These are phyloP conservation scores for Acanthurus tractus DNA, from an alignment of 2,797 vertebrate species.

Conservation along the genomic window DNA sequence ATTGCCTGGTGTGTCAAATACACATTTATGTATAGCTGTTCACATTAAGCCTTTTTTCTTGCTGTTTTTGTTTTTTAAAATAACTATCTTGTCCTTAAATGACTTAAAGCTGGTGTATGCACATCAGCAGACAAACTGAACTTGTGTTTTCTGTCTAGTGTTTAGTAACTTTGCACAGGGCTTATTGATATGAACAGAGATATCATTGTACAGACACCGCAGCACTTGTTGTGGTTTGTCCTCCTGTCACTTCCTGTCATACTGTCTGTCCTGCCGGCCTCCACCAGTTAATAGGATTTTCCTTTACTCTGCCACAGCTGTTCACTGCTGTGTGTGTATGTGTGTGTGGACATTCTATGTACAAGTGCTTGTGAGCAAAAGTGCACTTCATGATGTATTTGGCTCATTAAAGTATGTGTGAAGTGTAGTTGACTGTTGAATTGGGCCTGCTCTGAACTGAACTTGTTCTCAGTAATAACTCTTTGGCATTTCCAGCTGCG, in stretches of 20 bases:
- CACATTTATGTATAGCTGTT: not conserved
- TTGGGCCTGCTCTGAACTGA: constrained; percentile 44
- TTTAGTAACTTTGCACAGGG: not conserved
- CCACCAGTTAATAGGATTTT: constrained; percentile 35
- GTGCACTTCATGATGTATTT: not conserved
- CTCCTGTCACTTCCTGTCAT: constrained; percentile 50
- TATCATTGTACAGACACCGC: constrained; percentile 51
- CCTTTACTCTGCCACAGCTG: constrained; percentile 65
- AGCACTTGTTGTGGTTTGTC: constrained; percentile 65
- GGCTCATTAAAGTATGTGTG: constrained; percentile 2
- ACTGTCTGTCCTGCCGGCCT: constrained; percentile 40
- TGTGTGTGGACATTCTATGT: not conserved
- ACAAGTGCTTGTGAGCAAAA: constrained; percentile 24
- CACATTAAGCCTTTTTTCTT: not conserved
- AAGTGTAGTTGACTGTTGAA: constrained; percentile 46
- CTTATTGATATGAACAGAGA: constrained; percentile 44
- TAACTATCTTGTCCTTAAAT: not conserved
- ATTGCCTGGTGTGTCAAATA: not conserved
- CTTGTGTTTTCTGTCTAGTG: not conserved
- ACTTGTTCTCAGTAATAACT: constrained; percentile 46
- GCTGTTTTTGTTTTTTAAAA: not conserved
- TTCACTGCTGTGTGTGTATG: constrained; percentile 27
- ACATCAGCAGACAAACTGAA: constrained; percentile 9
- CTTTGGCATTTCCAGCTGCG: constrained; percentile 69
- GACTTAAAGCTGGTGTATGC: not conserved